Evolutionary conservation across 2,113 vertebrate species (phyloP), one percentile per base, ranked within the genome.

Genomic region (Protobothrops flavoviridis): DNA sequence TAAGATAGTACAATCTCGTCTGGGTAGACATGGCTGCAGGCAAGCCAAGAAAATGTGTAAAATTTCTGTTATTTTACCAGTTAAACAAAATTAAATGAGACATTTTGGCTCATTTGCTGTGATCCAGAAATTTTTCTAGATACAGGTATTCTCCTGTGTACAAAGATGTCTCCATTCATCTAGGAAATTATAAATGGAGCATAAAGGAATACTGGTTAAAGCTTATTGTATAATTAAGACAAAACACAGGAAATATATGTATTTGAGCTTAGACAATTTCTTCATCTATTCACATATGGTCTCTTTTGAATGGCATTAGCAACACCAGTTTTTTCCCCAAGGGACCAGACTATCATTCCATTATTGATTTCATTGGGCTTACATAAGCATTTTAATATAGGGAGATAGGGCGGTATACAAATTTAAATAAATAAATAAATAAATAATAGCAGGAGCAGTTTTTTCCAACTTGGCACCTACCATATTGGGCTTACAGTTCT

Each of bases 1-100:
- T 96, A 96, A 97, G 94, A 91, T 94, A 96, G 91, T 90, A 96
- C 93, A 94, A 88, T 87, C 94, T 92, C 90, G 95, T 48, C 81
- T 87, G 55, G 64, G 48, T 57, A 93, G 89, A 90, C 48, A 57
- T 93, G 92, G 92, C 81, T 90, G 74, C 89, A 90, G 92, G 89
- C 92, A 90, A 93, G 45, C 48, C 89, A 89, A 87, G 89, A 85
- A 93, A 87, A 90, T 93, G 81, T 53, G 48, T 87, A 64, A 90
- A 64, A 89, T 90, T 53, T 90, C 48, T 90, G 13, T 20, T 56
- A 64, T 85, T 64, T 90, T 90, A 33, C 29, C 86, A 93, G 45
- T 81, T 90, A 90, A 85, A 85, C 4, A 57, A 90, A 57, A 90
- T 93, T 57, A 85, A 64, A 90, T 52, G 64, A 43, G 88, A 86